Percentiles rank a stretch among this genome's conserved stretches.
Evolutionary conservation across 2,797 vertebrate species (phyloP).

Genomic region (Syngnathus acus): DNA sequence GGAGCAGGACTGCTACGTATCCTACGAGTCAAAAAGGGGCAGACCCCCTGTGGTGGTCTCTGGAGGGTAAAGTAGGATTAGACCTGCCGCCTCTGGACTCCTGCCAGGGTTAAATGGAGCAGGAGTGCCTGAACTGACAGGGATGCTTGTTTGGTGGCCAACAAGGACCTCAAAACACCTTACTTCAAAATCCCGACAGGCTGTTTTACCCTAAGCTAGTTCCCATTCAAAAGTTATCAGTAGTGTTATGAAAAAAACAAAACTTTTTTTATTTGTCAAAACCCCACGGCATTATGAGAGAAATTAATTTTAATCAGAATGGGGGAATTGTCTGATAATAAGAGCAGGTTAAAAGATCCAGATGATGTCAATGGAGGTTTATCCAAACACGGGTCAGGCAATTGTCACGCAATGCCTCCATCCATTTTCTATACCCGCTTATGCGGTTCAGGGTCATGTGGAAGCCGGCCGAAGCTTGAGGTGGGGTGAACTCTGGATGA

Average conservation of each 20-base stretch:
- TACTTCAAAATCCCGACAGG: constrained; percentile 58
- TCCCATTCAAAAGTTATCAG: constrained; percentile 34
- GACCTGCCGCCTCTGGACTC: constrained; percentile 38
- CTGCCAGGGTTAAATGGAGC: constrained; percentile 61
- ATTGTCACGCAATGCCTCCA: neutral
- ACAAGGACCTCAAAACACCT: constrained; percentile 51
- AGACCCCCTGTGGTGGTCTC: constrained; percentile 44
- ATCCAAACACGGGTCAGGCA: constrained; percentile 1
- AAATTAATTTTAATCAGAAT: no score
- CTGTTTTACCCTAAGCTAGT: constrained; percentile 53
- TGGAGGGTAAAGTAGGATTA: constrained; percentile 65
- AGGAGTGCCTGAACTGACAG: constrained; percentile 52
- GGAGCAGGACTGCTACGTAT: constrained; percentile 5
- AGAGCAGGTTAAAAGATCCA: neutral
- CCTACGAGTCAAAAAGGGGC: constrained; percentile 11
- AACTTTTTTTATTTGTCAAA: constrained; percentile 2
- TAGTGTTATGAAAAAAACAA: constrained; percentile 31
- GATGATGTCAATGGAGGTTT: neutral
- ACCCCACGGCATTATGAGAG: no score
- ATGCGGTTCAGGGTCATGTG: neutral
- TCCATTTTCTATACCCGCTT: neutral
- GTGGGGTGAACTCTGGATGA: constrained; percentile 4
- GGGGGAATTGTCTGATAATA: neutral
- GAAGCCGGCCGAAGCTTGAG: neutral
- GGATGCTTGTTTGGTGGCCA: constrained; percentile 39